phyloP scores from a whole-genome alignment of 2,888 invertebrate species.

The Tetramorium bicarinatum region DNA sequence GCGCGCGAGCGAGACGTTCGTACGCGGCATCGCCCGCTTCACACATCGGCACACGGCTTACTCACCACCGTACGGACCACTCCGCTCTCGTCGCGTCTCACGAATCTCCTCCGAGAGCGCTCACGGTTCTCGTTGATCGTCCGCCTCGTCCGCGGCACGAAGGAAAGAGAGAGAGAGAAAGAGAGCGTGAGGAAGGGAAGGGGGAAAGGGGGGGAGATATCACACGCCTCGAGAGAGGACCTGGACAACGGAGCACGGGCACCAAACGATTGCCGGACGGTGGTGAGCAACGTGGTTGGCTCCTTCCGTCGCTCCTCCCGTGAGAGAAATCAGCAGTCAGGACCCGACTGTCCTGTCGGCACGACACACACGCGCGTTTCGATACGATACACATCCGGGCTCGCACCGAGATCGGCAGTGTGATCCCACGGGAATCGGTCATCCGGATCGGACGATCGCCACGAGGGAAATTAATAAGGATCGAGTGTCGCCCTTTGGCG shows the following conservation, averaged over 20 bases:
- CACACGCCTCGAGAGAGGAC: slow-evolving; percentile 78
- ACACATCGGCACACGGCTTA: slow-evolving; percentile 64
- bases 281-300: slow-evolving; percentile 75
- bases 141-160: slow-evolving; percentile 69
- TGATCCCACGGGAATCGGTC: slow-evolving; percentile 16
- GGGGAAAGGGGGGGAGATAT: slow-evolving; percentile 69
- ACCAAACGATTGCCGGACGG: slow-evolving; percentile 77
- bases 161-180: slow-evolving; percentile 1
- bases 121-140: slow-evolving; percentile 68
- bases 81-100: slow-evolving; percentile 69
- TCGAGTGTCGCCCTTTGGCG: not conserved
- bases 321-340: slow-evolving; percentile 76
- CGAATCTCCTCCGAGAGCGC: slow-evolving; percentile 72
- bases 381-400: not conserved
- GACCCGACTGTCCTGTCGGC: slow-evolving; percentile 81
- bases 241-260: slow-evolving; percentile 76
- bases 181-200: not conserved
- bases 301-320: slow-evolving; percentile 71
- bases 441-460: slow-evolving; percentile 2
- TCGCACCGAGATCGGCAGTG: slow-evolving; percentile 13
- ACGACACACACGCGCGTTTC: slow-evolving; percentile 62
- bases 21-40: slow-evolving; percentile 52
- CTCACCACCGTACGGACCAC: slow-evolving; percentile 69
- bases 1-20: slow-evolving; percentile 49
- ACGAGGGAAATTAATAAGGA: not conserved